phyloP scores from a whole-genome alignment of 2,797 vertebrate species.

The Dryobates pubescens region DNA sequence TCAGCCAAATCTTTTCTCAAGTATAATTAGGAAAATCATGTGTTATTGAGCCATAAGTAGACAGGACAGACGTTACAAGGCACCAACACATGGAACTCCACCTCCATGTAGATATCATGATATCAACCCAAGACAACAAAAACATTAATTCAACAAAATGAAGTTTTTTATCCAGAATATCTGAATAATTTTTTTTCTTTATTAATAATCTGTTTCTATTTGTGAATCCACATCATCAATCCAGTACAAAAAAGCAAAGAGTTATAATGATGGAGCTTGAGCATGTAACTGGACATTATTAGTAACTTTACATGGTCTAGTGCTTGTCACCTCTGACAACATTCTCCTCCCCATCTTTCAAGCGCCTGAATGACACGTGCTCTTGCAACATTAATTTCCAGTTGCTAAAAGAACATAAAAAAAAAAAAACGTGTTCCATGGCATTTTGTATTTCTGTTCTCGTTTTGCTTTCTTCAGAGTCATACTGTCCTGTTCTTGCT shows the following conservation, averaged over 20 bases:
- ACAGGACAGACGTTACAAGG: background rate
- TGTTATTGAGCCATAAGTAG: background rate
- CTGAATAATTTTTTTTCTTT: background rate
- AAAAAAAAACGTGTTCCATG: background rate
- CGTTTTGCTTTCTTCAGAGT: background rate
- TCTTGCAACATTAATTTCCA: background rate
- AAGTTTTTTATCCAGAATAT: background rate
- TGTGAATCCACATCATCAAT: background rate
- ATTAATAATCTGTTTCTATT: background rate
- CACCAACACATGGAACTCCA: background rate
- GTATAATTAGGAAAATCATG: background rate
- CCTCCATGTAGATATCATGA: background rate
- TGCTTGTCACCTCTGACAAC: background rate
- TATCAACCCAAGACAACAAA: background rate
- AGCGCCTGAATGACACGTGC: accelerated
- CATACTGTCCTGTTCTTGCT: background rate
- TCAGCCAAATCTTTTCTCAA: background rate
- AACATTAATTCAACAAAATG: background rate
- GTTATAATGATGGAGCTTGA: background rate
- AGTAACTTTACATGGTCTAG: background rate
- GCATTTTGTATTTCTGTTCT: background rate
- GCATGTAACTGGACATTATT: background rate
- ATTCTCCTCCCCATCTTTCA: background rate
- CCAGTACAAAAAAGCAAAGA: background rate
- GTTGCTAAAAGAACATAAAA: background rate